Percentiles rank a stretch among this genome's conserved stretches.
Evolutionary conservation across 2,797 vertebrate genomes (phyloP).

Genomic region (Acanthurus leucopareius): DNA sequence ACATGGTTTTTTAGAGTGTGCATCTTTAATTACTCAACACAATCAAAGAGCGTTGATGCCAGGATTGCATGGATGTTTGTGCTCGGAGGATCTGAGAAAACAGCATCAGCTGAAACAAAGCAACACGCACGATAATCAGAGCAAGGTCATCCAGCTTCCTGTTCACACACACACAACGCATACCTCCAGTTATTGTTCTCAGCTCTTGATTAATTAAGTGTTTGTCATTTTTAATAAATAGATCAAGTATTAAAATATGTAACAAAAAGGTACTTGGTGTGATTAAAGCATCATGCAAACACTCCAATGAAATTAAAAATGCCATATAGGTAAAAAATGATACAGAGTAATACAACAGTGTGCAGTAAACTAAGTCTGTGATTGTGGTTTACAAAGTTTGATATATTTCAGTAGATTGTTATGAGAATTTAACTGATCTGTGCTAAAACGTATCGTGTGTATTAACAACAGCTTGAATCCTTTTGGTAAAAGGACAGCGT

Average conservation of each 20-base stretch:
- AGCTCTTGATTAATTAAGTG: background rate
- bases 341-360: background rate
- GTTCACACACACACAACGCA: background rate
- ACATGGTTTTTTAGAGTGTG: conserved; percentile 4
- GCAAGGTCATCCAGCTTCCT: background rate
- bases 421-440: conserved; percentile 22
- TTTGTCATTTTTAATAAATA: background rate
- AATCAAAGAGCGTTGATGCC: conserved; percentile 48
- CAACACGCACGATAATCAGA: background rate
- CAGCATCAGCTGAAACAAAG: conserved; percentile 46
- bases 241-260: background rate
- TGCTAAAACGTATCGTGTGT: conserved; percentile 14
- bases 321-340: too few relatives aligned
- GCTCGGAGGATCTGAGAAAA: conserved; percentile 52
- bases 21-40: conserved; percentile 13
- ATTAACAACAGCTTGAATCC: conserved; percentile 49
- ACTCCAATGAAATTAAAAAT: background rate
- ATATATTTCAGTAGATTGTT: conserved; percentile 11
- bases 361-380: background rate
- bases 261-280: background rate
- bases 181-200: background rate
- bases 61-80: conserved; percentile 39
- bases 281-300: conserved; percentile 18
- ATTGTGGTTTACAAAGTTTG: conserved; percentile 9
- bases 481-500: conserved; percentile 54